phyloP scores from a whole-genome alignment of 2,888 invertebrate species.

The Chrysotoxum bicinctum region DNA sequence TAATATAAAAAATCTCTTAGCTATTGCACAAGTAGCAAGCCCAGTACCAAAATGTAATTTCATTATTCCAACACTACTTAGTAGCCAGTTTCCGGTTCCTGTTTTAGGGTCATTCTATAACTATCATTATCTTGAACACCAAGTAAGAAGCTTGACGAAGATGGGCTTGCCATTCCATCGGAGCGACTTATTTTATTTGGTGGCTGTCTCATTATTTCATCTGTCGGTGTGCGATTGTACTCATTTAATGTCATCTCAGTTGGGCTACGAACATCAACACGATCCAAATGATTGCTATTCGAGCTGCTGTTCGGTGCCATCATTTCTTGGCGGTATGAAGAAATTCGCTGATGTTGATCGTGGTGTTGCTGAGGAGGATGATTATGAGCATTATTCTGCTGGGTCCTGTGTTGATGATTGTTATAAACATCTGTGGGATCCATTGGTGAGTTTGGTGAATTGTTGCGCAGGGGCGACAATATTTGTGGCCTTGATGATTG shows the following conservation, averaged over 20 bases:
- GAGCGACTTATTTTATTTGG: conserved; percentile 78
- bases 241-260: conserved; percentile 81
- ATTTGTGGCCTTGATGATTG: conserved; percentile 51
- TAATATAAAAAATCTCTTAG: conserved; percentile 41
- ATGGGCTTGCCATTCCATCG: conserved; percentile 75
- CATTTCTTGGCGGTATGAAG: conserved; percentile 73
- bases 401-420: conserved; percentile 49
- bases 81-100: conserved; percentile 81
- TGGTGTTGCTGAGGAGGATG: conserved; percentile 29
- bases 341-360: conserved; percentile 30
- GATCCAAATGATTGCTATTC: conserved; percentile 56
- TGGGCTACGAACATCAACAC: conserved; percentile 78
- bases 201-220: conserved; percentile 78
- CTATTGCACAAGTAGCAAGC: conserved; percentile 69
- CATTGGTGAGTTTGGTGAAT: conserved; percentile 61
- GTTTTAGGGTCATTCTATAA: conserved; percentile 80
- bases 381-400: conserved; percentile 73
- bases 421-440: conserved; percentile 47
- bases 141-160: conserved; percentile 75
- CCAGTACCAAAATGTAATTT: conserved; percentile 59
- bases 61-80: conserved; percentile 66
- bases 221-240: conserved; percentile 79
- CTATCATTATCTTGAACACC: conserved; percentile 77
- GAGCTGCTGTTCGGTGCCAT: conserved; percentile 69
- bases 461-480: conserved; percentile 49